Conservation (phyloP, 2,888 invertebrate genomes). For the Agrochola lychnidis region DNA sequence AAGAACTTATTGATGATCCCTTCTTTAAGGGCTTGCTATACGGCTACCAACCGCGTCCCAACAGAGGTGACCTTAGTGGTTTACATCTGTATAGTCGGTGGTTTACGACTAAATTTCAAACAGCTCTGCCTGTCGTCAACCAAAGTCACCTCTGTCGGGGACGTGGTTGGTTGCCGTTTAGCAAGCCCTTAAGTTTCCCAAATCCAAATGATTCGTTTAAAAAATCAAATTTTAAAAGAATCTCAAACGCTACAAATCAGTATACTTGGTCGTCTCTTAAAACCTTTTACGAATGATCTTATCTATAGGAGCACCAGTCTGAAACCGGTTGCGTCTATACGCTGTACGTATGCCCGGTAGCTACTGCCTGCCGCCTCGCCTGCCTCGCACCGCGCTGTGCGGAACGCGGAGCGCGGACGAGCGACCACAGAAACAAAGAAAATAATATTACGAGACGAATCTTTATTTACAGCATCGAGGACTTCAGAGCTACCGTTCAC, state of each 20-base stretch:
- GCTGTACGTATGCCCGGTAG: constrained; percentile 45
- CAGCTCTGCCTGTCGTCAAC: no score
- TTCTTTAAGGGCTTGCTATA: background rate
- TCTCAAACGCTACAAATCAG: constrained; percentile 11
- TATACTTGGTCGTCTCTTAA: constrained; percentile 10
- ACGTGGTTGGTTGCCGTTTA: no score
- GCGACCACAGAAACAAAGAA: constrained; percentile 8
- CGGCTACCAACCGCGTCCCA: no score
- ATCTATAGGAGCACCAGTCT: constrained; percentile 29
- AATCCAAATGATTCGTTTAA: constrained; percentile 3
- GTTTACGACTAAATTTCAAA: no score
- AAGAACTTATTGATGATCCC: background rate
- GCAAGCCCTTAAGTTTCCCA: background rate
- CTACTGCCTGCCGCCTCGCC: constrained; percentile 7
- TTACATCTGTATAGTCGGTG: no score
- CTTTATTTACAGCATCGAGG: background rate
- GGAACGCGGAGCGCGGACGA: background rate
- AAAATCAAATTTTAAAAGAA: background rate
- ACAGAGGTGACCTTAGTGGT: no score
- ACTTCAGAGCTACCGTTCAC: background rate
- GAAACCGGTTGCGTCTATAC: constrained; percentile 40
- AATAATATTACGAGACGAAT: constrained; percentile 13
- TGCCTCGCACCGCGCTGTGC: background rate
- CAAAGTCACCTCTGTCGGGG: no score
- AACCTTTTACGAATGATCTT: constrained; percentile 38